Percentiles rank a stretch among this genome's conserved stretches.
Conservation (phyloP, 2,888 invertebrate species). For the Stenodera caucasica region DNA sequence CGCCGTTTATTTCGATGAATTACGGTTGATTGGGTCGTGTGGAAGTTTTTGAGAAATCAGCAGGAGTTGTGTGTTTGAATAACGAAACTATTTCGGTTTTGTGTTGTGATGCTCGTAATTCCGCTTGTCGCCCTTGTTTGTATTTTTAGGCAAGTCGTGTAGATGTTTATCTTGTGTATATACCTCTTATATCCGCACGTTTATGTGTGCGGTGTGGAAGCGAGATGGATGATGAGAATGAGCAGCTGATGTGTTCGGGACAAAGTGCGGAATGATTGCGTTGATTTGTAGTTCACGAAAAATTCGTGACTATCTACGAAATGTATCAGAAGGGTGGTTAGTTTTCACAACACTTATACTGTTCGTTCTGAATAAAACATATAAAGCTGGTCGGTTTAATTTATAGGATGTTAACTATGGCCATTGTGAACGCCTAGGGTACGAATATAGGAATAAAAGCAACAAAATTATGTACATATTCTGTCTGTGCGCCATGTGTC, state of each 20-base stretch:
- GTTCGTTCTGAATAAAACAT: conserved; percentile 47
- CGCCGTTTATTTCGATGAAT: too few relatives aligned
- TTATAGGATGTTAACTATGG: conserved; percentile 50
- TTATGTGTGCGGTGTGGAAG: too few relatives aligned
- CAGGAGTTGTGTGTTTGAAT: background rate
- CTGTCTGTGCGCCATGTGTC: conserved; percentile 46
- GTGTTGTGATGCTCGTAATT: conserved; percentile 2
- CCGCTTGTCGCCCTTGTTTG: conserved; percentile 5
- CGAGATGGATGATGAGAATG: too few relatives aligned
- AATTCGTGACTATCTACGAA: conserved; percentile 33
- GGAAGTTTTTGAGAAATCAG: conserved; percentile 4
- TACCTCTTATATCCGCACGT: background rate
- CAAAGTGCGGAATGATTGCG: conserved; percentile 26
- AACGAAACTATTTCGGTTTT: conserved; percentile 5
- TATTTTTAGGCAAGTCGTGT: conserved; percentile 6
- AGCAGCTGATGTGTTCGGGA: conserved; percentile 18
- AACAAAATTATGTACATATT: conserved; percentile 51
- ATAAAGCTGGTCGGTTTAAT: conserved; percentile 42
- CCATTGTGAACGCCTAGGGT: conserved; percentile 48
- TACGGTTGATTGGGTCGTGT: too few relatives aligned
- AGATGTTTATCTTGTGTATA: conserved; percentile 15
- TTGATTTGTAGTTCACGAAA: conserved; percentile 31
- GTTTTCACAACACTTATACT: conserved; percentile 14
- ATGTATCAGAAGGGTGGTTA: conserved; percentile 27
- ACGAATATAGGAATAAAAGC: conserved; percentile 48